Percentiles rank a stretch among this genome's conserved stretches.
Evolutionary conservation across 2,113 vertebrate species (phyloP).

Genomic region (Apus apus): DNA sequence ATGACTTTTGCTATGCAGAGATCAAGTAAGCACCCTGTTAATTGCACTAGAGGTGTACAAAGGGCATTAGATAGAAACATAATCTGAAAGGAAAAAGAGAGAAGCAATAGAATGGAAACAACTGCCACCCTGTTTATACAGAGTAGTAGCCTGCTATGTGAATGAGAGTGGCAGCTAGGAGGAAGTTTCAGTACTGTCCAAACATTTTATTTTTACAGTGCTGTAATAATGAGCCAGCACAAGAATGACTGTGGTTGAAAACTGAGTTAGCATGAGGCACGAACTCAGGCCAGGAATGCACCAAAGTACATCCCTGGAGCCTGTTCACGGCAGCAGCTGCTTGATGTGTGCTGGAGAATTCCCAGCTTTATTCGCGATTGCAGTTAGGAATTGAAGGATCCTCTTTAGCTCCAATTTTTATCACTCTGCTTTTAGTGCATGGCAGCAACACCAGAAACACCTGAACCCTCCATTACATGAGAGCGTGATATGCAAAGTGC

Average conservation of each 20-base stretch:
- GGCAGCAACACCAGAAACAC: conserved; percentile 42
- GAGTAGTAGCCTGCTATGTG: neutral
- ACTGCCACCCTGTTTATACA: neutral
- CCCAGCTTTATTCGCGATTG: conserved; percentile 12
- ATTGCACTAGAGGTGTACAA: neutral
- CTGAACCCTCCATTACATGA: conserved; percentile 39
- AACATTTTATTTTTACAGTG: conserved; percentile 42
- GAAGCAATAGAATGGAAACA: neutral
- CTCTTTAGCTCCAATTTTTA: conserved; percentile 33
- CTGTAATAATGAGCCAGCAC: conserved; percentile 13
- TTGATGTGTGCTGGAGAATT: conserved; percentile 42
- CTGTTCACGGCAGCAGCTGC: conserved; percentile 65
- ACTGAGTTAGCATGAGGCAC: conserved; percentile 29
- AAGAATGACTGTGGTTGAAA: conserved; percentile 55
- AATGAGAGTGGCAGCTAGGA: neutral
- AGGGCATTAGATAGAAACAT: conserved; percentile 4
- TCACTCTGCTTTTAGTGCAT: conserved; percentile 41
- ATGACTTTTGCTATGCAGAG: conserved; percentile 9
- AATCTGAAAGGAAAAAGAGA: conserved; percentile 34
- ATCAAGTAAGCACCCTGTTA: neutral
- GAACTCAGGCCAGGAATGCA: conserved; percentile 59
- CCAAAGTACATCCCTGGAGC: conserved; percentile 62
- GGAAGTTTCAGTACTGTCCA: neutral
- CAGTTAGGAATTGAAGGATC: neutral
- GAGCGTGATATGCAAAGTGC: neutral